phyloP scores from a whole-genome alignment of 2,113 vertebrate species.

The Pluvialis apricaria region DNA sequence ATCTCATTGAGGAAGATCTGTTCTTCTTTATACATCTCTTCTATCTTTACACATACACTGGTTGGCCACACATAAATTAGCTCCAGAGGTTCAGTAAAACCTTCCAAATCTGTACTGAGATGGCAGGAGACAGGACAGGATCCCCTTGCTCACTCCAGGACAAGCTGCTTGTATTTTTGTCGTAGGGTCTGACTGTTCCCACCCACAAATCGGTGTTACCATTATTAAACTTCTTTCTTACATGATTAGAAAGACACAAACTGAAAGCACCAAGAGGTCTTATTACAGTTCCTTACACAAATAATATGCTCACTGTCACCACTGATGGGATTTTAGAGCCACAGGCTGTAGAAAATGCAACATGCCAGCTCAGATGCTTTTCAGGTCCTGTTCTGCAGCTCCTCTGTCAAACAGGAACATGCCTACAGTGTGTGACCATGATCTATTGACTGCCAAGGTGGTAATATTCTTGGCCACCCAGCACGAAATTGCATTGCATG shows the following conservation, averaged over 20 bases:
- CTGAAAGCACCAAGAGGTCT: background rate
- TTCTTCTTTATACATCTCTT: background rate
- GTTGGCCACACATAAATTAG: background rate
- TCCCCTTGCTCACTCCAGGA: background rate
- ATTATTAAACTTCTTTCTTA: background rate
- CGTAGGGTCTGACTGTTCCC: background rate
- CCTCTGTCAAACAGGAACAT: background rate
- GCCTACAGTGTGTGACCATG: fast-evolving
- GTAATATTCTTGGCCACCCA: background rate
- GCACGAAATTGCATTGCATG: fast-evolving
- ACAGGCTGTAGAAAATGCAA: background rate
- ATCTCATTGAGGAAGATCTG: background rate
- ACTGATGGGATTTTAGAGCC: background rate
- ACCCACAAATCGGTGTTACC: background rate
- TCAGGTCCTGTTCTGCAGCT: background rate
- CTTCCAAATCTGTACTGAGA: background rate
- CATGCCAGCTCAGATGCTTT: background rate
- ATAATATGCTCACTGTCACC: background rate
- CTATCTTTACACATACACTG: background rate
- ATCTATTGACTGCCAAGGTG: background rate
- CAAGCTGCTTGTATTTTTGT: background rate
- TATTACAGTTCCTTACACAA: background rate
- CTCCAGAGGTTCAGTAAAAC: background rate
- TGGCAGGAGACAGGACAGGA: background rate
- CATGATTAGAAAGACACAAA: background rate